These are phyloP conservation scores for Harpagoxenus sublaevis DNA, from an alignment of 2,888 invertebrate genomes.

Conservation along the genomic window DNA sequence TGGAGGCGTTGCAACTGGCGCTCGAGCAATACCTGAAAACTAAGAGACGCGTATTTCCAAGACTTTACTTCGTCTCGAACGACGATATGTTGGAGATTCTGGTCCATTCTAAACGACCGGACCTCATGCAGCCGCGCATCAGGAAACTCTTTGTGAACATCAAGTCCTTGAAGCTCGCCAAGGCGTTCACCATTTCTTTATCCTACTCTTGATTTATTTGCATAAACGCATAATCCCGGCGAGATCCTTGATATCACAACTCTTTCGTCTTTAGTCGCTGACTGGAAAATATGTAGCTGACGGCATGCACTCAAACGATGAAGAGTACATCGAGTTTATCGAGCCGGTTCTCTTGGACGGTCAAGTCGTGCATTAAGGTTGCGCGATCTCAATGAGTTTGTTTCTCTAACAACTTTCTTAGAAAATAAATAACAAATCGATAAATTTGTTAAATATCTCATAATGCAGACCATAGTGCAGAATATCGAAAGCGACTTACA, in stretches of 20 bases:
- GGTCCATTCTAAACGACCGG: constrained; percentile 94
- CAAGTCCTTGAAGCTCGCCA: constrained; percentile 90
- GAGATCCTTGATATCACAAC: not conserved
- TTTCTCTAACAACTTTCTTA: not conserved
- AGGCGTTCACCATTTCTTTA: constrained; percentile 85
- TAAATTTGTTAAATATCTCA: not conserved
- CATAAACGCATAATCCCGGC: not conserved
- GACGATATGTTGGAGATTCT: constrained; percentile 94
- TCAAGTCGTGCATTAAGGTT: constrained; percentile 94
- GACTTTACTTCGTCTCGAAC: constrained; percentile 94
- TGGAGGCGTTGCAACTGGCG: constrained; percentile 94
- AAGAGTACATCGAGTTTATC: constrained; percentile 93
- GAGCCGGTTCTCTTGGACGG: constrained; percentile 91
- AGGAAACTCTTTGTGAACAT: constrained; percentile 97
- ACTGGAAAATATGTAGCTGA: constrained; percentile 86
- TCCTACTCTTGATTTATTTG: too few relatives aligned
- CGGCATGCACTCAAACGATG: constrained; percentile 95
- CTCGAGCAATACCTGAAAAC: constrained; percentile 95
- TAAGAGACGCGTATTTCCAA: constrained; percentile 95
- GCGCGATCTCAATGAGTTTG: constrained; percentile 89
- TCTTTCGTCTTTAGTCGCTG: constrained; percentile 64
- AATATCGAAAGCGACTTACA: not conserved
- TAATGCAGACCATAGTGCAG: not conserved
- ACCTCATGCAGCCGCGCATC: constrained; percentile 93
- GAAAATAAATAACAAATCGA: not conserved